Base-by-base conservation (phyloP, 2,113 vertebrate genomes). In the Acanthochromis polyacanthus region DNA sequence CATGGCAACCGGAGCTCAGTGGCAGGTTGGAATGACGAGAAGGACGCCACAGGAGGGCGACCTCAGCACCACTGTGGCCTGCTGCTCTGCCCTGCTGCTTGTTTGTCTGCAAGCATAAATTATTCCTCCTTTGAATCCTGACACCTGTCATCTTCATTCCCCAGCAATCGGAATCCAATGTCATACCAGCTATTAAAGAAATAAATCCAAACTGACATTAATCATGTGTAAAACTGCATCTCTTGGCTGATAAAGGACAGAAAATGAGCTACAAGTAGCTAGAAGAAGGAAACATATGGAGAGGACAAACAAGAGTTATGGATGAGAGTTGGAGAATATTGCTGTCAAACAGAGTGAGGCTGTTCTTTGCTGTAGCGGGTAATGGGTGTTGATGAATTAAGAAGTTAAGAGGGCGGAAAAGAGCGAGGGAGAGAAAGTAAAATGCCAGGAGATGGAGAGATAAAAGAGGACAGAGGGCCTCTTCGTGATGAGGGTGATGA, bases 401-500 rank as follows among this genome's bases (percentile, higher is more conserved):
- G 76, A 81, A 72, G 61, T 45, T 67, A 53, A 75, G 32, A 55
- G 50, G 43, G 22, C 48, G 51, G 7, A 38, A 43, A 38, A 45
- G 50, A 59, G 57, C 19, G 48, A 40, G 19, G 1, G 55, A 45
- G 75, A 61, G 61, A 51, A 62, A 75, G 72, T 25, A 48, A 84
- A 85, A 89, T 57, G 72, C 60, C 67, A 71, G 52, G 74, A 78
- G 89, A 90, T 74, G 57, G 75, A 78, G 80, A 87, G 88, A 91
- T 82, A 84, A 82, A 90, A 87, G 82, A 80, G 84, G 73, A 90
- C 16, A 51, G 25, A 69, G 79, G 75, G 56, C 71, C 57, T 86
- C 79, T 70, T 70, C 81, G 62, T 71, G 88, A 91, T 80, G 80
- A 89, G 79, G 72, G 62, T 11, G 50, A 91, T 92, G 77, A 92